Base-by-base conservation (phyloP, 2,888 invertebrate species). In the Caenorhabditis uteleia region DNA sequence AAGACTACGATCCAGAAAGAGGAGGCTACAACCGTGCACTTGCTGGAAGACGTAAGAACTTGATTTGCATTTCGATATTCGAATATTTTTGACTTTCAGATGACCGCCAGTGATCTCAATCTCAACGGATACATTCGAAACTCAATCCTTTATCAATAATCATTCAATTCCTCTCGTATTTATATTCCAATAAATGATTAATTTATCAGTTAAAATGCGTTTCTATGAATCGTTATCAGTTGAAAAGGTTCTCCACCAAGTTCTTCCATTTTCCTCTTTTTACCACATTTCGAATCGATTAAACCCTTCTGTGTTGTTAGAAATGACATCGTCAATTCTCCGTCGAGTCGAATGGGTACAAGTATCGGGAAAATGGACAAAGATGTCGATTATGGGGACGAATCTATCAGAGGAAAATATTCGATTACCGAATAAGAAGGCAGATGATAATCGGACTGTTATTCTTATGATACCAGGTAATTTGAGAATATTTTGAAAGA, bases 1-100 rank as follows among this genome's bases (percentile, higher is more conserved):
- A 92, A 68, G 97, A 98, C 84, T 98, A 90, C 85, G 98, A 98
- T 84, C 89, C 91, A 31, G 97, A 97, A 0, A 87, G 98, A 84
- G 97, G 97, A 46, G 97, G 98, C 18, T 98, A 95, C 85, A 95
- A 95, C 27, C 72, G 77, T 40, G 70, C 68, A 25, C 66, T 79
- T 39, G 55, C 67, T 25, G 59, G 55, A 33, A 73, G 67, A 59
- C 46, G 70, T 72, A 7, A 40, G 34, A 26, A 26, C 38, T 36
- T 36, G 18, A n/a, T 36, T 36, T 12, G 10, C n/a, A 12, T 36
- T n/a, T 10, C n/a, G 6, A 36, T 36, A 10, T 36, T 36, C n/a
- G 18, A 16, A 36, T 10, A n/a, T n/a, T 36, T 7, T 10, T 10
- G 16, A 36, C 26, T 44, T 44, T 6, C 44, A 29, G 29, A 12